Conservation (phyloP, 2,797 vertebrate genomes). For the Yasuhikotakia modesta region DNA sequence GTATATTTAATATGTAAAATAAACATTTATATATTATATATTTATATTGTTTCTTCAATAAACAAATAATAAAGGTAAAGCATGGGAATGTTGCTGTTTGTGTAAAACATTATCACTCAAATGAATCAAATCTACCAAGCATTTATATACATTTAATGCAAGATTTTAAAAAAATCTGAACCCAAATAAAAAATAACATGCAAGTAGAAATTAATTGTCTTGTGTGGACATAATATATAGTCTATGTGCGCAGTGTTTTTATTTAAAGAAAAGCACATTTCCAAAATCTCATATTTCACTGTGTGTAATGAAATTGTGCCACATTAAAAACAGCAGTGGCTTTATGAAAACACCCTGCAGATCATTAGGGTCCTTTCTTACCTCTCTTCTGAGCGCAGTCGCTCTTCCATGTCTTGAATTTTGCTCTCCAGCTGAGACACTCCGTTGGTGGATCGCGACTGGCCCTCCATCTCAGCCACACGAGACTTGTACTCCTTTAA, state of each 20-base stretch:
- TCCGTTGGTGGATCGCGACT: slow-evolving; percentile 80
- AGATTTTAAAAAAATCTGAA: too few species aligned
- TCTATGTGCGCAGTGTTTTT: neutral
- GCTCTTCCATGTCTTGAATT: slow-evolving; percentile 87
- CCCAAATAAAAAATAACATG: neutral
- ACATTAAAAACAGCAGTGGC: slow-evolving; percentile 2
- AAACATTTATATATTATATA: too few species aligned
- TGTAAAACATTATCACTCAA: neutral
- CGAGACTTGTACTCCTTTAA: slow-evolving; percentile 90
- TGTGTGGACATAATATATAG: neutral
- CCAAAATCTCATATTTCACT: neutral
- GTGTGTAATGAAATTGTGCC: slow-evolving; percentile 3
- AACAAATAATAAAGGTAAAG: neutral
- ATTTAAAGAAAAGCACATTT: slow-evolving; percentile 1
- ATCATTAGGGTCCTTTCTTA: slow-evolving; percentile 15
- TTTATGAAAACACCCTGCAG: neutral
- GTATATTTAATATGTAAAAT: too few species aligned
- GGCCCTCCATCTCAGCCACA: slow-evolving; percentile 85
- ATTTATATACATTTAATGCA: too few species aligned
- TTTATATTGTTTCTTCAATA: neutral
- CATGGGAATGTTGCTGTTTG: neutral
- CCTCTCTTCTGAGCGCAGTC: slow-evolving; percentile 87
- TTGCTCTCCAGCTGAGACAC: slow-evolving; percentile 86
- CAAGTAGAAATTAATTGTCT: neutral
- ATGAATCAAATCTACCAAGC: too few species aligned